Percentiles rank a stretch among this genome's conserved stretches.
Conservation (phyloP, 2,888 invertebrate genomes). For the Nipponacmea schrenckii region DNA sequence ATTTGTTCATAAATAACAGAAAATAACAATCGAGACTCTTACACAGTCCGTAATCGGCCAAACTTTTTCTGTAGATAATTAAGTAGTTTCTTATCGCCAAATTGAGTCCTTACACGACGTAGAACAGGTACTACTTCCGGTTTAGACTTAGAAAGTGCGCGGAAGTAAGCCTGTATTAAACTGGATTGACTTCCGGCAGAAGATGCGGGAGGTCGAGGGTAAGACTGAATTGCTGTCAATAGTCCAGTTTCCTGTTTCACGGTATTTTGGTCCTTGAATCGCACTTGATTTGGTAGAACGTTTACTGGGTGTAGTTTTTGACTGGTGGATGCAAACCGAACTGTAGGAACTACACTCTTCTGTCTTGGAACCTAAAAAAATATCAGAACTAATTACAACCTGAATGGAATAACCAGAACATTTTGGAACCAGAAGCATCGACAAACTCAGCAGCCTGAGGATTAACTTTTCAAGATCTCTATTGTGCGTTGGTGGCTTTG, state of each 20-base stretch:
- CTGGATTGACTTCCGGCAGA: not conserved
- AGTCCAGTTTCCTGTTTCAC: not conserved
- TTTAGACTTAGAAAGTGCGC: not conserved
- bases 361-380: too few relatives aligned
- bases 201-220: not conserved
- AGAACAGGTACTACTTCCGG: not conserved
- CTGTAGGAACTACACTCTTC: too few relatives aligned
- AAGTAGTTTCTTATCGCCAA: not conserved
- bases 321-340: too few relatives aligned
- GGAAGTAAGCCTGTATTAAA: not conserved
- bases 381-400: too few relatives aligned
- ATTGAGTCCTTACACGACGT: not conserved
- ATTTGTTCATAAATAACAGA: too few relatives aligned
- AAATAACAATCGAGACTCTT: too few relatives aligned
- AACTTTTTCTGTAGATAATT: not conserved
- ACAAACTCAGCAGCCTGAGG: too few relatives aligned
- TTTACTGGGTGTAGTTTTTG: not conserved
- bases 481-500: too few relatives aligned
- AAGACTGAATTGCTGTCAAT: not conserved
- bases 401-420: too few relatives aligned
- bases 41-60: not conserved
- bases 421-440: too few relatives aligned
- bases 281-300: not conserved
- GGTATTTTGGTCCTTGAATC: not conserved
- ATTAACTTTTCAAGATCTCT: too few relatives aligned